Base-by-base conservation (phyloP, 2,113 vertebrate genomes). In the Malurus melanocephalus region DNA sequence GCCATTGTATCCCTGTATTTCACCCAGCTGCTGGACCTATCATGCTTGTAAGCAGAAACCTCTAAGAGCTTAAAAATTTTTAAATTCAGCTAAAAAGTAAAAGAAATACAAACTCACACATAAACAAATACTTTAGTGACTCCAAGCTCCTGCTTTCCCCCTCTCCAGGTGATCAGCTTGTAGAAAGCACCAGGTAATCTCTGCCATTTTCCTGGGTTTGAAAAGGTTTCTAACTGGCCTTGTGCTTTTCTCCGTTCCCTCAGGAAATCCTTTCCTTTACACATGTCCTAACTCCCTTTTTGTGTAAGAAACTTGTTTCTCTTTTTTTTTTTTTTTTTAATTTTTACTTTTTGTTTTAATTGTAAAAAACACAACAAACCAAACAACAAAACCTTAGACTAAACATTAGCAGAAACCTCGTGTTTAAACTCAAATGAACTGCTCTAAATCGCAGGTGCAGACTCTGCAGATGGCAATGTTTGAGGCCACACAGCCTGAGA, bases 1-100 rank as follows among this genome's bases (percentile, higher is more conserved):
- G 26, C 42, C 11, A 14, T 52, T 32, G 21, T 18, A 49, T 52
- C 9, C 32, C 52, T 32, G 30, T 56, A 12, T 55, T 32, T 62
- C 52, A 10, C 18, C 24, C 7, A 2, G 18, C 33, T 33, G 27
- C 59, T 61, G 28, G 9, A 26, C 15, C 42, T 48, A 5, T 21
- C 0, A 1, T 40, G 3, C 21, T 72, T 0, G 0, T 30, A 40
- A 81, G 27, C 6, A 59, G 46, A 82, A 89, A 79, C 5, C 19
- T 53, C 12, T 9, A 48, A 69, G 35, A 59, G 26, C 26, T 77
- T 11, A 62, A 57, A 65, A 42, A 57, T 7, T 28, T 65, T 64
- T 51, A 57, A 38, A 15, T 82, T 67, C 33, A 43, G 20, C 26
- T 71, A 35, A 69, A 61, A 7, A 40, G 6, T 8, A 46, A 56